Percentiles rank a stretch among this genome's conserved stretches.
phyloP scores from a whole-genome alignment of 2,113 vertebrate species.

The Agelaius tricolor region DNA sequence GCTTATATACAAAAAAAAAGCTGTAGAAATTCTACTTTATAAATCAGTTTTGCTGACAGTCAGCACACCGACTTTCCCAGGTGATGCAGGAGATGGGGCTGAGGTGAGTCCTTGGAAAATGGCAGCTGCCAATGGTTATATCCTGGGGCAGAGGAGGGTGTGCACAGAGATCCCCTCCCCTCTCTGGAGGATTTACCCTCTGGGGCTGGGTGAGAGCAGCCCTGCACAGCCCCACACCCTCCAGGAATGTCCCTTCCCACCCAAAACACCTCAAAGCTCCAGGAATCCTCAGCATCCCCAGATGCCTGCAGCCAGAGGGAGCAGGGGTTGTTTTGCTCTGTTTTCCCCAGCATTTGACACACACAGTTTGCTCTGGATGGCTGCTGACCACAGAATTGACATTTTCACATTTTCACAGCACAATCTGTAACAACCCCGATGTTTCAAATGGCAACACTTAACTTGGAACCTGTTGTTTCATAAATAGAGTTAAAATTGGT shows the following conservation, averaged over 20 bases:
- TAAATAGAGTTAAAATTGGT: constrained; percentile 23
- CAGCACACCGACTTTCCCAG: fast-evolving
- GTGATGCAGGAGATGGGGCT: not conserved
- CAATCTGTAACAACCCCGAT: fast-evolving
- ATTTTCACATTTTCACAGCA: constrained; percentile 26
- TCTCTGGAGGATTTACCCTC: not conserved
- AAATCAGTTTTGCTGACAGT: not conserved
- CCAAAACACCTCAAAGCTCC: not conserved
- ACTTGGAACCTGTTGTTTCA: not conserved
- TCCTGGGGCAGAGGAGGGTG: not conserved
- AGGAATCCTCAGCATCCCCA: not conserved
- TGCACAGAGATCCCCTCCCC: not conserved
- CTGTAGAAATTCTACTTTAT: not conserved
- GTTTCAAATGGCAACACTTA: not conserved
- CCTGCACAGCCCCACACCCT: not conserved
- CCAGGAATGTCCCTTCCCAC: not conserved
- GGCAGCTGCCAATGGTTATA: not conserved
- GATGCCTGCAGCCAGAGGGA: not conserved
- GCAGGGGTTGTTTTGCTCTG: not conserved
- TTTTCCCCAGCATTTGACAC: not conserved
- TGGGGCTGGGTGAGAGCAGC: not conserved
- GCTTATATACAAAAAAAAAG: not conserved
- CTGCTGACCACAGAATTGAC: not conserved
- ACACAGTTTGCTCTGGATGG: not conserved
- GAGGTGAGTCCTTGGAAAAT: not conserved